These are phyloP conservation scores for Actinemys pallida DNA, from an alignment of 2,113 vertebrate species.

Conservation along the genomic window DNA sequence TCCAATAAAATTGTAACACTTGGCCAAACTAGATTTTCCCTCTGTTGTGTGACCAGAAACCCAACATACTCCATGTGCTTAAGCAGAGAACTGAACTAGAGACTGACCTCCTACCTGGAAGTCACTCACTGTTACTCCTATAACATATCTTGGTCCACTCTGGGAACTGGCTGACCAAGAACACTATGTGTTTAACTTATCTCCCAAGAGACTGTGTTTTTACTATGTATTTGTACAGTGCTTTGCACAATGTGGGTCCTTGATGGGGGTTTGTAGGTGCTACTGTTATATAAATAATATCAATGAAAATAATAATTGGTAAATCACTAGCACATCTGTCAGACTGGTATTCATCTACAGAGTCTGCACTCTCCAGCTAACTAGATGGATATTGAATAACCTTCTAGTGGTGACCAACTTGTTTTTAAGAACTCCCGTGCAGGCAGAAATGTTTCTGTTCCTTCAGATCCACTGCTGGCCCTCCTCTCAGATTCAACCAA, in stretches of 20 bases:
- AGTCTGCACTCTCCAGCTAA: background rate
- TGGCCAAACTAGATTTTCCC: background rate
- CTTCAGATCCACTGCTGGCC: slow-evolving; percentile 27
- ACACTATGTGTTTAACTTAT: background rate
- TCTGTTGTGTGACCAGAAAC: background rate
- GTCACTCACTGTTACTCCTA: background rate
- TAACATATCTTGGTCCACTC: background rate
- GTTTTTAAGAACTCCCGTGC: background rate
- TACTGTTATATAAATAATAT: background rate
- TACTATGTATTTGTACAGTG: background rate
- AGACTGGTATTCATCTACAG: background rate
- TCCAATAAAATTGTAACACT: background rate
- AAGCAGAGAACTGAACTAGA: background rate
- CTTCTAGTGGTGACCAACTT: background rate
- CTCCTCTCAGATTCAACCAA: background rate
- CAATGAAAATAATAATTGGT: slow-evolving; percentile 5
- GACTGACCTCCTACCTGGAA: background rate
- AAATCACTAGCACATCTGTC: background rate
- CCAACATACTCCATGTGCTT: background rate
- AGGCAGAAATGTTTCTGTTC: background rate
- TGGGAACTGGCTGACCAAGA: background rate
- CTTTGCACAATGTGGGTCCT: background rate
- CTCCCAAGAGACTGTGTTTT: background rate
- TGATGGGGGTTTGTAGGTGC: background rate
- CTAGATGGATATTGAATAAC: background rate